Conservation (phyloP, 2,113 vertebrate genomes). For the Mus pahari region DNA sequence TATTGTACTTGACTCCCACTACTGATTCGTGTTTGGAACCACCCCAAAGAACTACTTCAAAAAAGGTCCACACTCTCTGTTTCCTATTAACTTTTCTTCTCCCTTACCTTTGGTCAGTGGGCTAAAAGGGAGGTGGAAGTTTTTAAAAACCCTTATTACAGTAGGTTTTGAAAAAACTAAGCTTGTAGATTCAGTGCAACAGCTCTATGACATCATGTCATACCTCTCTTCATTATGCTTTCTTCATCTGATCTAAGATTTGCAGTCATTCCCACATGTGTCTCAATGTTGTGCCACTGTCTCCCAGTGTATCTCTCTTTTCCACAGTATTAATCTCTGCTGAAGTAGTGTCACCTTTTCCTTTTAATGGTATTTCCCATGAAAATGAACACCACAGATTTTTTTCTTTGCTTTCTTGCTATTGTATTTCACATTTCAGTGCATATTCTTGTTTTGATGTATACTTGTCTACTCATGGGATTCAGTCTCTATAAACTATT, state of each 20-base stretch:
- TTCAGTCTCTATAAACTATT: not conserved
- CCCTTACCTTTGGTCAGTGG: no score
- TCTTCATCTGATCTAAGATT: not conserved
- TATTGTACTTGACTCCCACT: no score
- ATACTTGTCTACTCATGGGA: not conserved
- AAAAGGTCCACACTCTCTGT: no score
- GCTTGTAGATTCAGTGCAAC: not conserved
- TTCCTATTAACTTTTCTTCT: no score
- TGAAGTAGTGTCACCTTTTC: not conserved
- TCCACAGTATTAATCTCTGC: not conserved
- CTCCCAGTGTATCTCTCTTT: not conserved
- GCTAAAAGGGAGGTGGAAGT: no score
- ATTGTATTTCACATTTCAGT: fast-evolving
- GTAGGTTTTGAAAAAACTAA: no score
- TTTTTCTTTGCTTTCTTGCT: not conserved
- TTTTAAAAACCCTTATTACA: no score
- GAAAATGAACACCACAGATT: not conserved
- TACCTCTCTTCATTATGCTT: not conserved
- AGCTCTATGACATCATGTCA: not conserved
- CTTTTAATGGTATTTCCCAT: not conserved
- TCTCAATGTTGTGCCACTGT: not conserved
- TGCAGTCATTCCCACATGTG: fast-evolving
- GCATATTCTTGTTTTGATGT: not conserved
- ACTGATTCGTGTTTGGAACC: no score
- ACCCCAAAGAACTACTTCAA: no score